Evolutionary conservation across 2,888 invertebrate species (phyloP).

Genomic region (Nephrotoma appendiculata): DNA sequence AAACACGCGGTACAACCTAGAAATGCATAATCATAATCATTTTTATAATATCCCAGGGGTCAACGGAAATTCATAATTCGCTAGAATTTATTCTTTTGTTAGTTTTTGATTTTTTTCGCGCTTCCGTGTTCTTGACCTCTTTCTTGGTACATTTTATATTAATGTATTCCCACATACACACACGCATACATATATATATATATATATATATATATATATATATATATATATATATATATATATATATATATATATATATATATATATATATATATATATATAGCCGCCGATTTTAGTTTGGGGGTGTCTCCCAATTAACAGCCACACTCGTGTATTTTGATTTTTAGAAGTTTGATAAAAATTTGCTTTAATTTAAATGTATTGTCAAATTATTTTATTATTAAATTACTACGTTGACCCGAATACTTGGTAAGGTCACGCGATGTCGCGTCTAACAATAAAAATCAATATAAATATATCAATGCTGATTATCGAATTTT

Average conservation of each 20-base stretch:
- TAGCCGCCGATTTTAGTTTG: background rate
- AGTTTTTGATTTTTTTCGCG: no score
- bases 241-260: no score
- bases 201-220: background rate
- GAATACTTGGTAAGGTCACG: background rate
- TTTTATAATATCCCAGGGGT: background rate
- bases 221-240: background rate
- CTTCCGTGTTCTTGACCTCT: background rate
- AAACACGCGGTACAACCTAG: background rate
- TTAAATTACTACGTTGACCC: background rate
- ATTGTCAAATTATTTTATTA: background rate
- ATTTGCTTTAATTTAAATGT: background rate
- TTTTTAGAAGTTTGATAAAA: background rate
- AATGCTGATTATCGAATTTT: background rate
- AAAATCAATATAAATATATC: background rate
- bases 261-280: no score
- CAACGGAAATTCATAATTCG: background rate
- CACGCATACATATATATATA: background rate
- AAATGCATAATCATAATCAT: background rate
- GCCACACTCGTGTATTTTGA: no score
- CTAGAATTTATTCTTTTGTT: no score
- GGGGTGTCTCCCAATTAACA: no score
- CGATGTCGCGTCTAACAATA: background rate
- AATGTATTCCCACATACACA: no score
- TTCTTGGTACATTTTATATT: background rate